Conservation (phyloP, 35 echinoderm and acorn worm genomes). For the Diadema setosum region DNA sequence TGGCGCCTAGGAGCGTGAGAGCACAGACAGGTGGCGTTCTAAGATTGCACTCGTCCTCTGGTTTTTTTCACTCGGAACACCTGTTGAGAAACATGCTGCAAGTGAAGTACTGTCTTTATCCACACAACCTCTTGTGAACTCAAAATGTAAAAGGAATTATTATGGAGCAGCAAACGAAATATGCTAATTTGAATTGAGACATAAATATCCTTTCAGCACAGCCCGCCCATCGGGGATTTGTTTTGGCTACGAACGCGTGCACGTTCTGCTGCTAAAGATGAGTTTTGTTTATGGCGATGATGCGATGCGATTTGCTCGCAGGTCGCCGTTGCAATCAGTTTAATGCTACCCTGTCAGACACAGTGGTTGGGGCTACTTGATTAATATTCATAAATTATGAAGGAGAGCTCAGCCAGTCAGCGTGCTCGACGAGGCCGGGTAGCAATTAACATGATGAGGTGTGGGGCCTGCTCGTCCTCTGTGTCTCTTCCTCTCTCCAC, state of each 20-base stretch:
- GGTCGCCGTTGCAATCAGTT: not conserved
- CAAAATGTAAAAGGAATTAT: too few species aligned
- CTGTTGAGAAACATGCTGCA: not conserved
- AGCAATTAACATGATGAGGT: constrained; percentile 25
- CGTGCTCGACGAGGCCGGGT: not conserved
- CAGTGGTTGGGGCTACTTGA: not conserved
- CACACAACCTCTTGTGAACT: too few species aligned
- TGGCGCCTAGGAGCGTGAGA: not conserved
- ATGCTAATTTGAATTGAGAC: too few species aligned
- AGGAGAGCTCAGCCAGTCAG: constrained; percentile 5
- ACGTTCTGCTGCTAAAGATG: not conserved
- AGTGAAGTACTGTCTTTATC: too few species aligned
- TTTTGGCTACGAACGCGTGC: not conserved
- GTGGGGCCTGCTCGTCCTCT: not conserved
- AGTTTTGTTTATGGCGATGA: not conserved
- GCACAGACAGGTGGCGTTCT: not conserved
- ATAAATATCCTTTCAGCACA: too few species aligned
- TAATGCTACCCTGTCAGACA: not conserved
- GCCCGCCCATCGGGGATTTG: too few species aligned
- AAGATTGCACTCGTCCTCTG: not conserved
- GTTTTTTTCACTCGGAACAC: not conserved
- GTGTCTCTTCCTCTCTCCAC: not conserved
- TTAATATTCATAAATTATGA: constrained; percentile 37
- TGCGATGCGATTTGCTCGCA: not conserved
- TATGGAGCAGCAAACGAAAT: too few species aligned